Percentiles rank a stretch among this genome's conserved stretches.
Evolutionary conservation across 2,113 vertebrate genomes (phyloP).

Genomic region (Oenanthe oenanthe): DNA sequence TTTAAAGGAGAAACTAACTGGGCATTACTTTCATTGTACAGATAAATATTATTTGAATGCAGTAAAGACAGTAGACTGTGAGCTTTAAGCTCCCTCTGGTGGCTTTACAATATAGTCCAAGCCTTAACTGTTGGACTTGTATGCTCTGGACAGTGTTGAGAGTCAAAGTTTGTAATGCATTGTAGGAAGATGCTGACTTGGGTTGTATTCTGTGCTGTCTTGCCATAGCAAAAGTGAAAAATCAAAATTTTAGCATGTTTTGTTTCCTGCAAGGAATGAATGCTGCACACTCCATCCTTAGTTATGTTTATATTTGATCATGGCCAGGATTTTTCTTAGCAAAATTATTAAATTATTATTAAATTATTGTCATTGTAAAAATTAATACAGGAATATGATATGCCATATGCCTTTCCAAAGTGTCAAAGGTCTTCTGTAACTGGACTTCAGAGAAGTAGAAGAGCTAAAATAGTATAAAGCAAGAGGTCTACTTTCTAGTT

Average conservation of each 20-base stretch:
- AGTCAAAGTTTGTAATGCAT: not conserved
- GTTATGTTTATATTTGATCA: not conserved
- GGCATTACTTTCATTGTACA: not conserved
- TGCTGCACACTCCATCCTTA: not conserved
- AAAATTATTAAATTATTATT: not conserved
- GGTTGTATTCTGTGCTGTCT: not conserved
- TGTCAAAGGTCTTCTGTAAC: not conserved
- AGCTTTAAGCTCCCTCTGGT: constrained; percentile 45
- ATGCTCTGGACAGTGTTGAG: not conserved
- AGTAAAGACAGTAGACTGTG: not conserved
- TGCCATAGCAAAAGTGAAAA: not conserved
- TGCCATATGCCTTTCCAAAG: not conserved
- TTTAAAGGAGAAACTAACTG: not conserved
- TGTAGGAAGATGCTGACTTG: not conserved
- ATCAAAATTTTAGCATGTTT: not conserved
- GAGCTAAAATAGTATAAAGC: not conserved
- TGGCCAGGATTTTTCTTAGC: not conserved
- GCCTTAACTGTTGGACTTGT: not conserved
- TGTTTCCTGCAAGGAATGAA: not conserved
- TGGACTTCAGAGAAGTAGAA: not conserved
- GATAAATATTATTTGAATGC: too few relatives aligned
- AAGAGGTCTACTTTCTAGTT: not conserved
- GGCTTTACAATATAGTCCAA: not conserved
- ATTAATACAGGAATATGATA: not conserved
- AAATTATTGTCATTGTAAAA: not conserved